Percentiles rank a stretch among this genome's conserved stretches.
These are phyloP conservation scores for Corythornis cristatus DNA, from an alignment of 2,113 vertebrate species.

Conservation along the genomic window DNA sequence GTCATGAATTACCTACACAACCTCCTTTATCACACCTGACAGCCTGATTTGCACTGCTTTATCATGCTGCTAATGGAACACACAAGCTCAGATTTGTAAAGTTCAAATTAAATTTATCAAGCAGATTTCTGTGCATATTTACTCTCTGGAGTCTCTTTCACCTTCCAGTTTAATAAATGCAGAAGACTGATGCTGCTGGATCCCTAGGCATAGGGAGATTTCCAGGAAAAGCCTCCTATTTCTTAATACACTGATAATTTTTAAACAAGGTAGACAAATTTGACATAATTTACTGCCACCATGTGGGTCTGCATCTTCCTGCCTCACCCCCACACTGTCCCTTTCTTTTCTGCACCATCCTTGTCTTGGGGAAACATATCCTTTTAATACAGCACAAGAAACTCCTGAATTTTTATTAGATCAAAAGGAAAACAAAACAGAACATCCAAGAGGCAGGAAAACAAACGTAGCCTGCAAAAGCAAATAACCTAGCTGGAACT, in stretches of 20 bases:
- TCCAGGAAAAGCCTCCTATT: background rate
- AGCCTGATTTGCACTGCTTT: background rate
- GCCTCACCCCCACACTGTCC: background rate
- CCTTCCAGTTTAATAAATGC: background rate
- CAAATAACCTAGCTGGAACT: slow-evolving; percentile 20
- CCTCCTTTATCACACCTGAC: background rate
- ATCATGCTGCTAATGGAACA: background rate
- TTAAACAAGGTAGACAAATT: background rate
- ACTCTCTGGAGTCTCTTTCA: background rate
- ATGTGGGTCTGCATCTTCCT: background rate
- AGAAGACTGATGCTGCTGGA: background rate
- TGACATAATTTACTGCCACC: background rate
- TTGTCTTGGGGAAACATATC: background rate
- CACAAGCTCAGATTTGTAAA: background rate
- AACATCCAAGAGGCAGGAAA: slow-evolving; percentile 3
- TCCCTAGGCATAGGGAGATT: background rate
- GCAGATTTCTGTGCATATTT: background rate
- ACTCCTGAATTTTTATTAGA: background rate
- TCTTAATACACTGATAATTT: background rate
- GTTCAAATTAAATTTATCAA: background rate
- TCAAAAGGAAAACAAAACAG: slow-evolving; percentile 44
- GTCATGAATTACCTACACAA: background rate
- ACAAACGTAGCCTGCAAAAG: background rate
- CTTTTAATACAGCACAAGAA: background rate
- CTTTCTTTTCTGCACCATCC: background rate